phyloP scores from a whole-genome alignment of 2,797 vertebrate species.

The Amniataba percoides region DNA sequence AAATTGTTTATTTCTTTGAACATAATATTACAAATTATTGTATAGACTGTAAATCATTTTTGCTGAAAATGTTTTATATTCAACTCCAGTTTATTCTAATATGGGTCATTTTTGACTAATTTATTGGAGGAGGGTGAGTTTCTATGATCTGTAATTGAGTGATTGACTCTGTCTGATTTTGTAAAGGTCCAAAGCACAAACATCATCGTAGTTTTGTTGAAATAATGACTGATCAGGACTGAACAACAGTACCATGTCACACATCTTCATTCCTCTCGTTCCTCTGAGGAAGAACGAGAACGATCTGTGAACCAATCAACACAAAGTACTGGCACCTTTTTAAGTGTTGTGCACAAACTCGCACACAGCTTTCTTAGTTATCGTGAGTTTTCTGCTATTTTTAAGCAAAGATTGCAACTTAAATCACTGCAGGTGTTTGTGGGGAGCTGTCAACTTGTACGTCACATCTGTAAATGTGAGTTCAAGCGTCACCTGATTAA shows the following conservation, averaged over 20 bases:
- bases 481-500: no score
- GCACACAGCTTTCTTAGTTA: background rate
- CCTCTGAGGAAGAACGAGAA: background rate
- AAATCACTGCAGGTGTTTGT: background rate
- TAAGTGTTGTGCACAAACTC: background rate
- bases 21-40: background rate
- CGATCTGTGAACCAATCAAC: slow-evolving; percentile 19
- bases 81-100: background rate
- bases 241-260: background rate
- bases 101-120: background rate
- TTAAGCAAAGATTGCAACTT: background rate
- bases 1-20: no score
- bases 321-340: slow-evolving; percentile 1
- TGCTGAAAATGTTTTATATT: background rate
- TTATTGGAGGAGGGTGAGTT: no score
- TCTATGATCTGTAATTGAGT: no score
- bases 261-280: background rate
- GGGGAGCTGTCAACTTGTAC: background rate
- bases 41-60: no score
- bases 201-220: background rate
- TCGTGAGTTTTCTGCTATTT: slow-evolving; percentile 1
- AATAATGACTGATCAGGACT: background rate
- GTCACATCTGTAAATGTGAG: background rate
- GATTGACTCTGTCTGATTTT: background rate
- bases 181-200: no score